phyloP scores from a whole-genome alignment of 2,113 vertebrate genomes.

The Amazona vittata region DNA sequence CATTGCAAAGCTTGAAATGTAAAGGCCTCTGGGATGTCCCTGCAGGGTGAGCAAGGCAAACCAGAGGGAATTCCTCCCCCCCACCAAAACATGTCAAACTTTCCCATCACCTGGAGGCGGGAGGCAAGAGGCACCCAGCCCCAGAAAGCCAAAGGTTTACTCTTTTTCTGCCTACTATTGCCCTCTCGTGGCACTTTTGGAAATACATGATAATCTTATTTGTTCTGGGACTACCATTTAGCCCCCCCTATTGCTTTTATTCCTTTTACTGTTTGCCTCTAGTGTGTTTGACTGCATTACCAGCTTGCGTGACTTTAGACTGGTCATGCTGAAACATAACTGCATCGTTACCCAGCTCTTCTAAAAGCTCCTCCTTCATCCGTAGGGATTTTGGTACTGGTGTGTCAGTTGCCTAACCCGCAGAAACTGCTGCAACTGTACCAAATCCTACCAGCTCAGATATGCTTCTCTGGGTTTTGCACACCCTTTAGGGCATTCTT shows the following conservation, averaged over 20 bases:
- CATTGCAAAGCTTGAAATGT: neutral
- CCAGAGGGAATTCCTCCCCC: rapidly evolving
- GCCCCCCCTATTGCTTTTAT: neutral
- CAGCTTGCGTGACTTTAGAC: neutral
- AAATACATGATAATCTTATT: neutral
- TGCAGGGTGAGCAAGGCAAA: neutral
- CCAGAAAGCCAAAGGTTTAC: too few species aligned
- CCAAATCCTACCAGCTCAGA: neutral
- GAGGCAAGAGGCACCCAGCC: rapidly evolving
- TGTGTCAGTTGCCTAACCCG: neutral
- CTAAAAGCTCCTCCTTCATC: neutral
- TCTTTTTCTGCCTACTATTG: slow-evolving; percentile 24
- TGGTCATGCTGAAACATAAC: neutral
- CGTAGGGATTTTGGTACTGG: neutral
- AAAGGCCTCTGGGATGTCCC: neutral
- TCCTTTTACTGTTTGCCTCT: neutral
- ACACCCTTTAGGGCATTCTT: neutral
- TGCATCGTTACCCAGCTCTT: neutral
- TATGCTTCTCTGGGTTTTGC: neutral
- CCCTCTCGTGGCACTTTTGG: slow-evolving; percentile 55
- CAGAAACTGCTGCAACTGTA: neutral
- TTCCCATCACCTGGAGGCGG: neutral
- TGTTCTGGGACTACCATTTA: rapidly evolving
- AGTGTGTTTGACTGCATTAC: neutral
- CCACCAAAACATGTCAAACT: neutral